Evolutionary conservation across 2,113 vertebrate genomes (phyloP).

Genomic region (Pseudorectes ferrugineus): DNA sequence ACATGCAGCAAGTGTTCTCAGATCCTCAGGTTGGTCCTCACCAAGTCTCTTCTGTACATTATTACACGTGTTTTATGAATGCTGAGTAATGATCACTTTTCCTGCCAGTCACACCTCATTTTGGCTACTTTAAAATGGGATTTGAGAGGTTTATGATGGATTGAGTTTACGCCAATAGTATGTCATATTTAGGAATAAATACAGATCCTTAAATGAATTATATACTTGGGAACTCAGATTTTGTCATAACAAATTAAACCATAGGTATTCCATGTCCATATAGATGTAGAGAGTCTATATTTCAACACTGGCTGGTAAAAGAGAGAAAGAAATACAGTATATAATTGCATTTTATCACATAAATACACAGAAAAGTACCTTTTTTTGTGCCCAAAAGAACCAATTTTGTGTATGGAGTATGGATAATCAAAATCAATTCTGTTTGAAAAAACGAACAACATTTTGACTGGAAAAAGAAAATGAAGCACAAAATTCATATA

Average conservation of each 20-base stretch:
- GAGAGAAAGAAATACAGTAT: background rate
- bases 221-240: background rate
- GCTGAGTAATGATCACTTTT: background rate
- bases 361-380: background rate
- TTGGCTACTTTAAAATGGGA: background rate
- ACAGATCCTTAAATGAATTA: background rate
- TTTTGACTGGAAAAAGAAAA: background rate
- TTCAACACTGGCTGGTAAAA: background rate
- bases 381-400: background rate
- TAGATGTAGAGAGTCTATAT: background rate
- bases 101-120: background rate
- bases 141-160: background rate
- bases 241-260: background rate
- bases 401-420: background rate
- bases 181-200: background rate
- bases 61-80: background rate
- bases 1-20: slow-evolving; percentile 86
- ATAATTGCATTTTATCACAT: background rate
- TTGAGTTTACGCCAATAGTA: background rate
- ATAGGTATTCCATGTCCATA: background rate
- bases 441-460: background rate
- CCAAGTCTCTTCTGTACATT: background rate
- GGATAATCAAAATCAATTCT: background rate
- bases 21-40: slow-evolving; percentile 85
- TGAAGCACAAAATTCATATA: background rate